Conservation (phyloP, 2,888 invertebrate species). For the Emesis furor region DNA sequence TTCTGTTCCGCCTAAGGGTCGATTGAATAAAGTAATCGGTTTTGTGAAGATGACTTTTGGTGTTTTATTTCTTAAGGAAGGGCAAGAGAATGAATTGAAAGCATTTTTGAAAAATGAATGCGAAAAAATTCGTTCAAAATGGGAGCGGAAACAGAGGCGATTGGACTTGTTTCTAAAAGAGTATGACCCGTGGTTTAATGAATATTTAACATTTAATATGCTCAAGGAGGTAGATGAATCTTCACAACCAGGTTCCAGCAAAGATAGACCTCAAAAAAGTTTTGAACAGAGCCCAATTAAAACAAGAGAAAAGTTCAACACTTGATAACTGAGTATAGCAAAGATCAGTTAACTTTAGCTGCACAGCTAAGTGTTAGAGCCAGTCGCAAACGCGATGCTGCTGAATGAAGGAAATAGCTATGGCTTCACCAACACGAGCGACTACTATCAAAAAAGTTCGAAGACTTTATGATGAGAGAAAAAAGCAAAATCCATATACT, state of each 20-base stretch:
- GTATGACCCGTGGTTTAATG: background rate
- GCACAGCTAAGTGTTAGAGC: slow-evolving; percentile 1
- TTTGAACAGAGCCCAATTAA: slow-evolving; percentile 6
- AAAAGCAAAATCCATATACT: slow-evolving; percentile 5
- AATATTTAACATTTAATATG: slow-evolving; percentile 19
- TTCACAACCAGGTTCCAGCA: slow-evolving; percentile 3
- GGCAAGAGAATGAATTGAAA: background rate
- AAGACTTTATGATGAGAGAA: background rate
- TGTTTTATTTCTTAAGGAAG: background rate
- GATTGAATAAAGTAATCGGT: background rate
- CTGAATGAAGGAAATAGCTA: background rate
- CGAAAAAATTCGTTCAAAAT: background rate
- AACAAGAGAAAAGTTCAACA: slow-evolving; percentile 12
- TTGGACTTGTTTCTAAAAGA: background rate
- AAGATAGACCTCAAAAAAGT: background rate
- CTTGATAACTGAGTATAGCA: slow-evolving; percentile 2
- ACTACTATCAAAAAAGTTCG: slow-evolving; percentile 11
- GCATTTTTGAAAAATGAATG: background rate
- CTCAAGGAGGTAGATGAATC: slow-evolving; percentile 5
- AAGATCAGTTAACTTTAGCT: background rate
- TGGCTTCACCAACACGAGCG: slow-evolving; percentile 17
- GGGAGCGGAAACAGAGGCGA: slow-evolving; percentile 1
- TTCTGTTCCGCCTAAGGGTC: slow-evolving; percentile 3
- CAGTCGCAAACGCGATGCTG: slow-evolving; percentile 12
- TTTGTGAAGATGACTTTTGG: slow-evolving; percentile 10